Evolutionary conservation across 2,113 vertebrate species (phyloP).

Genomic region (Heterocephalus glaber): DNA sequence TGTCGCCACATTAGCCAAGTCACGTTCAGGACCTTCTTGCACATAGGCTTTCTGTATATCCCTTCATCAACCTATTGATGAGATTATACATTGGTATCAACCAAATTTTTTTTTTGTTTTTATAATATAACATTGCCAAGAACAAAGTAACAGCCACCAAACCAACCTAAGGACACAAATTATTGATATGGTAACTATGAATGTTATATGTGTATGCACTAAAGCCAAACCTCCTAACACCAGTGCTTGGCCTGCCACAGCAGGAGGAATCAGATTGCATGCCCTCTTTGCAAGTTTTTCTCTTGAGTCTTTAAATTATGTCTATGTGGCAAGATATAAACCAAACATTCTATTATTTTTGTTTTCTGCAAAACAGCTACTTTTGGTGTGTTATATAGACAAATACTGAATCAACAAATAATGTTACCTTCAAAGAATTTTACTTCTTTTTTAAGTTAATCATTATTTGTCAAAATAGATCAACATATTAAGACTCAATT

Average conservation of each 20-base stretch:
- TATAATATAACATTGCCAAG: not conserved
- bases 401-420: not conserved
- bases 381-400: constrained; percentile 25
- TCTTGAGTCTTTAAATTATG: constrained; percentile 7
- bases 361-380: not conserved
- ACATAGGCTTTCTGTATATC: too few species aligned
- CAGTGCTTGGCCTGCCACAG: not conserved
- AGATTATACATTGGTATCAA: not conserved
- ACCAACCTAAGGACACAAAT: not conserved
- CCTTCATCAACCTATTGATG: not conserved
- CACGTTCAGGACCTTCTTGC: not conserved
- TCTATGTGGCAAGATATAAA: constrained; percentile 9
- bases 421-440: not conserved
- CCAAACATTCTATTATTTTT: not conserved
- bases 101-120: not conserved
- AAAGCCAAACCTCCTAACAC: not conserved
- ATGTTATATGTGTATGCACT: not conserved
- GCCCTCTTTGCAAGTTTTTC: not conserved
- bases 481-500: constrained; percentile 45
- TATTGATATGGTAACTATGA: not conserved
- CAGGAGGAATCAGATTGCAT: not conserved
- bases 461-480: constrained; percentile 46
- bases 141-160: not conserved
- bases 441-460: constrained; percentile 53
- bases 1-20: not conserved